These are phyloP conservation scores for Rhabdomys dilectus DNA, from an alignment of 2,113 vertebrate genomes.

Conservation along the genomic window DNA sequence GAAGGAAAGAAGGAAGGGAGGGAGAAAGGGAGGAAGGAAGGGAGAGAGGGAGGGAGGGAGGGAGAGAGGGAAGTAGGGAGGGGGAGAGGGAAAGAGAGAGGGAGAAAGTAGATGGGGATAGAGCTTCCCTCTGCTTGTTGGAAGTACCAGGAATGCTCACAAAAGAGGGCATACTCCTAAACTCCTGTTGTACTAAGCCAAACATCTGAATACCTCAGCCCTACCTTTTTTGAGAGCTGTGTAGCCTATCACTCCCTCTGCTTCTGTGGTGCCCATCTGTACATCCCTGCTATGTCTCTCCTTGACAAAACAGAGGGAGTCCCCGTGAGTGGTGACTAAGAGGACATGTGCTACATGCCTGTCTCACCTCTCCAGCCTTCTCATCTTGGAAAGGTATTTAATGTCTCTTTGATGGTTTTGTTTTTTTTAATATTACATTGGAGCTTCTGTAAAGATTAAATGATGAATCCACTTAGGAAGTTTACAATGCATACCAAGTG, in stretches of 20 bases:
- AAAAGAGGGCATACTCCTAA: neutral
- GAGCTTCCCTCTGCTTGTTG: neutral
- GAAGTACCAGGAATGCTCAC: neutral
- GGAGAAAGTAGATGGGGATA: neutral
- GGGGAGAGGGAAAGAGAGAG: neutral
- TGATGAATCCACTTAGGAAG: neutral
- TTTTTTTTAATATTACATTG: neutral
- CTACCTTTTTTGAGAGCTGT: neutral
- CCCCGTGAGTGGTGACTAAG: neutral
- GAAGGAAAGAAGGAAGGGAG: neutral
- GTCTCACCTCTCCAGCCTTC: neutral
- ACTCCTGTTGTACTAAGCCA: neutral
- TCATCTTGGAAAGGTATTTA: neutral
- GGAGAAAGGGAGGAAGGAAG: no score
- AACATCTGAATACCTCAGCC: neutral
- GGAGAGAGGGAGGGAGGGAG: neutral
- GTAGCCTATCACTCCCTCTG: neutral
- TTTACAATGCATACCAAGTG: neutral
- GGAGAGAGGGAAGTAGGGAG: neutral
- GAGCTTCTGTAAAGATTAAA: neutral
- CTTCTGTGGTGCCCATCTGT: neutral
- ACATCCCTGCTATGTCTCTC: neutral
- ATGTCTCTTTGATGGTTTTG: neutral
- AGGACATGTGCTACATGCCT: neutral
- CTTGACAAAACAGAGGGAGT: neutral